Conservation (phyloP, 2,113 vertebrate species). For the Macquaria ambigua region DNA sequence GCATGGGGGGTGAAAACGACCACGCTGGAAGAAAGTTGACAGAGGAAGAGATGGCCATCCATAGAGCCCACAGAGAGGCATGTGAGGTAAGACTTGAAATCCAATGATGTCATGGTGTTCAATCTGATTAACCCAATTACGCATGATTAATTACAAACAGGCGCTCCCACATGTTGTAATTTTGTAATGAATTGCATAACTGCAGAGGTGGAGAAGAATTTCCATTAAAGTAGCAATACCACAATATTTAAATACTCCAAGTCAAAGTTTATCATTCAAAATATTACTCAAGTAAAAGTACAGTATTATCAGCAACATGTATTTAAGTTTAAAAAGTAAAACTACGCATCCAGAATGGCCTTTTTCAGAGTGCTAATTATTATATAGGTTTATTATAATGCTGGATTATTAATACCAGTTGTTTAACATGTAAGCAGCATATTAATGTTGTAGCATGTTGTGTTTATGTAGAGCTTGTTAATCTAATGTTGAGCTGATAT, state of each 20-base stretch:
- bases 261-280: background rate
- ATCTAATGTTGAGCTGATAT: background rate
- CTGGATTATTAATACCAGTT: too few relatives aligned
- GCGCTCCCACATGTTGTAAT: background rate
- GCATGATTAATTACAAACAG: background rate
- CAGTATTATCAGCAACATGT: background rate
- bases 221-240: background rate
- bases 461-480: background rate
- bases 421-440: background rate
- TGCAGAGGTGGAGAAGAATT: background rate
- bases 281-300: background rate
- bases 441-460: background rate
- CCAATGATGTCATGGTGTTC: background rate
- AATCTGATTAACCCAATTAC: background rate
- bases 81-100: constrained; percentile 76
- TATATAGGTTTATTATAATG: background rate
- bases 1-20: background rate
- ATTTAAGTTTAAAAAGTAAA: background rate
- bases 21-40: constrained; percentile 34
- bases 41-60: constrained; percentile 70
- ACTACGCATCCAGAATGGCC: background rate
- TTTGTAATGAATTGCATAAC: background rate
- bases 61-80: constrained; percentile 73
- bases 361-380: background rate
- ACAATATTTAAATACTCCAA: background rate